A percentile compares a stretch with the other conserved stretches of the same genome.
Conservation (phyloP, 2,888 invertebrate species). For the Epistrophe eligans region DNA sequence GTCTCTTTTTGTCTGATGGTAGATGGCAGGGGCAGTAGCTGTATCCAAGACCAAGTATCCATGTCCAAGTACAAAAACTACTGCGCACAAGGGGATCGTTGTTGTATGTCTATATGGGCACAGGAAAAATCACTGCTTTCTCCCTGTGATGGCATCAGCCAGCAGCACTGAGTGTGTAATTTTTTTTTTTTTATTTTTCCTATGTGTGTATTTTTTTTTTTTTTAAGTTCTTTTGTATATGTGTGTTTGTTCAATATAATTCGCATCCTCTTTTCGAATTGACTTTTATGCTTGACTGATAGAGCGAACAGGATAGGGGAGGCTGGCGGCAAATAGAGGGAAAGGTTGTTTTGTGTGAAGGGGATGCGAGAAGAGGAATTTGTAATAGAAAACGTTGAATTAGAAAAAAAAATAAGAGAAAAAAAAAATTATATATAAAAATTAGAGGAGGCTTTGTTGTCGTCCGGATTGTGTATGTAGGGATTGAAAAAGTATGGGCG, state of each 20-base stretch:
- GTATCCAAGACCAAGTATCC: conserved; percentile 46
- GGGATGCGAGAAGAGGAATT: conserved; percentile 43
- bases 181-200: conserved; percentile 27
- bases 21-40: conserved; percentile 18
- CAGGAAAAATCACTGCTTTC: conserved; percentile 74
- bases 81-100: conserved; percentile 51
- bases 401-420: conserved; percentile 43
- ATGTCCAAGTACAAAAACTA: conserved; percentile 35
- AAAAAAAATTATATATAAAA: conserved; percentile 6
- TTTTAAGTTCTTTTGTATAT: conserved; percentile 7
- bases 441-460: conserved; percentile 46
- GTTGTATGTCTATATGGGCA: conserved; percentile 23
- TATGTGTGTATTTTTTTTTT: conserved; percentile 1
- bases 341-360: conserved; percentile 17
- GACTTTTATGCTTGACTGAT: conserved; percentile 75
- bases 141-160: conserved; percentile 42
- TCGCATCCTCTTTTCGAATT: conserved; percentile 74
- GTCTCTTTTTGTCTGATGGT: conserved; percentile 48
- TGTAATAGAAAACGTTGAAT: conserved; percentile 57
- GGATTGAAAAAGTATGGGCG: conserved; percentile 34
- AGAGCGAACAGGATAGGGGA: conserved; percentile 75
- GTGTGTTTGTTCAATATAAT: conserved; percentile 46
- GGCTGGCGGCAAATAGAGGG: conserved; percentile 8
- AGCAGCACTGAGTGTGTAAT: conserved; percentile 30
- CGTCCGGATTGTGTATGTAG: conserved; percentile 15